A percentile compares a stretch with the other conserved stretches of the same genome.
These are phyloP conservation scores for Halisarca cf. caerulea DNA, from an alignment of 37 sponge, comb jelly and placozoan species.

Conservation along the genomic window DNA sequence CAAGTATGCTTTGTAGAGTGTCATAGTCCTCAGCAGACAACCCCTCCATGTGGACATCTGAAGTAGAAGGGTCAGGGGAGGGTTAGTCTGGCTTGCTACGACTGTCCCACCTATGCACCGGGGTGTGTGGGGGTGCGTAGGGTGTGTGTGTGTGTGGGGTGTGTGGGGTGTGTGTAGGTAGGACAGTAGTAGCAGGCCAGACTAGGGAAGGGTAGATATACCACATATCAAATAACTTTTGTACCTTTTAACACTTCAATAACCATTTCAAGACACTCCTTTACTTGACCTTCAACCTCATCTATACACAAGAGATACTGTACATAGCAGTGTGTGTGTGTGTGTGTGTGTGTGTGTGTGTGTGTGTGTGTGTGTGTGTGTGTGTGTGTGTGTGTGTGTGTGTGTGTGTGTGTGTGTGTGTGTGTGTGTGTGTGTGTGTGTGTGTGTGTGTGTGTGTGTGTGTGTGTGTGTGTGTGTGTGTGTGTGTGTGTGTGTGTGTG, in stretches of 20 bases:
- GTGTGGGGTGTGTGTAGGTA: too few species aligned
- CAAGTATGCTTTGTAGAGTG: too few species aligned
- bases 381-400: constrained; percentile 12
- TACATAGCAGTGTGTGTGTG: constrained; percentile 1
- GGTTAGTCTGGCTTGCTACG: too few species aligned
- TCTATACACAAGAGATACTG: too few species aligned
- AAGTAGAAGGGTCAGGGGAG: too few species aligned
- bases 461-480: constrained; percentile 16
- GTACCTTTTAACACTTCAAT: constrained; percentile 3
- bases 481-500: constrained; percentile 14
- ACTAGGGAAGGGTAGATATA: not conserved
- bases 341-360: constrained; percentile 41
- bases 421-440: constrained; percentile 35
- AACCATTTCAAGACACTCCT: not conserved
- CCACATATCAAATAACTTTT: not conserved
- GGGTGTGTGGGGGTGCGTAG: too few species aligned
- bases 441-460: not conserved
- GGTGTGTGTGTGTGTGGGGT: too few species aligned
- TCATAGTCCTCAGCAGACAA: too few species aligned
- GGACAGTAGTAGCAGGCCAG: too few species aligned
- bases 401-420: constrained; percentile 35
- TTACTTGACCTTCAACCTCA: not conserved
- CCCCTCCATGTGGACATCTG: too few species aligned
- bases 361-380: constrained; percentile 15
- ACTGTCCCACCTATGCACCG: too few species aligned